Base-by-base conservation (phyloP, 2,888 invertebrate species). In the Didymodactylos carnosus region DNA sequence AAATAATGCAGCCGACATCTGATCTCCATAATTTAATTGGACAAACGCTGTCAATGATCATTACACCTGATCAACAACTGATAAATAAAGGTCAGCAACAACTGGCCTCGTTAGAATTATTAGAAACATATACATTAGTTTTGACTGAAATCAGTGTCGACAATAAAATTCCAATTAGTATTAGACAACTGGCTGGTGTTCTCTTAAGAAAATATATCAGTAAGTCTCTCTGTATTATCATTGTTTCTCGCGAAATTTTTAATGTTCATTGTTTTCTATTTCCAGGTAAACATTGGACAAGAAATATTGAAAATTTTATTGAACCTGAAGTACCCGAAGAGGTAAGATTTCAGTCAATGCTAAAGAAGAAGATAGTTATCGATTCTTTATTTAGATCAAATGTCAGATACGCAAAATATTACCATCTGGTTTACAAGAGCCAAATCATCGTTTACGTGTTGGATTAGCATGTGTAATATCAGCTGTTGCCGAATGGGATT, bases 181-280 rank as follows among this genome's bases (percentile, higher is more conserved):
- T 89, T 43, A 84, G 89, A 53, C 89, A 89, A 80, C 83, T 89
- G 75, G 87, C 89, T 0, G 88, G 88, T 13, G 87, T 89, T n/a
- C 84, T 89, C 76, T 83, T 89, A 11, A 88, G 88, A 74, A 88
- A 88, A 77, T 89, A 89, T 81, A 88, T 89, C 3, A 88, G 88
- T 78, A n/a, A n/a, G n/a, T n/a, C n/a, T n/a, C n/a, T n/a, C n/a
- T n/a, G n/a, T n/a, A n/a, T n/a, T n/a, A n/a, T n/a, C n/a, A n/a
- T n/a, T n/a, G n/a, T n/a, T n/a, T n/a, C n/a, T n/a, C n/a, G n/a
- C n/a, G n/a, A n/a, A n/a, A n/a, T n/a, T n/a, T n/a, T n/a, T n/a
- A n/a, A n/a, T n/a, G n/a, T n/a, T n/a, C n/a, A n/a, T n/a, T n/a
- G n/a, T n/a, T n/a, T n/a, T n/a, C n/a, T n/a, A n/a, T n/a, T n/a